phyloP scores from a whole-genome alignment of 2,113 vertebrate genomes.

The Craseonycteris thonglongyai region DNA sequence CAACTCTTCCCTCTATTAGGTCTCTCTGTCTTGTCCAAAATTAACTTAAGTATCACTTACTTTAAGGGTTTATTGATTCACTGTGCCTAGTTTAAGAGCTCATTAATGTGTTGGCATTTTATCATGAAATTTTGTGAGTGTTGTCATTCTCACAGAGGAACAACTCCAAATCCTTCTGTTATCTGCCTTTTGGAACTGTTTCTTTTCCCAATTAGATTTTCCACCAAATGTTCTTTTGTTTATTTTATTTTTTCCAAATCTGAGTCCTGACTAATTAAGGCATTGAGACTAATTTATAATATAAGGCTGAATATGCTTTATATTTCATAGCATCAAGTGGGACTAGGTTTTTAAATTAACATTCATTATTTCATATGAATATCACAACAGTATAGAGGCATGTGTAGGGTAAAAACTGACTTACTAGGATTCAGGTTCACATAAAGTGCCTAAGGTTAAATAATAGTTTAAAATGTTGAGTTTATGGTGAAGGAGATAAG shows the following conservation, averaged over 20 bases:
- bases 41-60: constrained; percentile 44
- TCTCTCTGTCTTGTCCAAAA: background rate
- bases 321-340: background rate
- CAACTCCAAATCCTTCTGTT: background rate
- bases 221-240: background rate
- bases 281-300: background rate
- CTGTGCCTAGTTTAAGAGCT: constrained; percentile 22
- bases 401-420: background rate
- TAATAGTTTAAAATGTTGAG: background rate
- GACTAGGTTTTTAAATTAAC: background rate
- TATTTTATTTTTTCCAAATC: background rate
- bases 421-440: background rate
- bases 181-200: background rate
- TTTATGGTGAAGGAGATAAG: background rate
- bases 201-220: background rate
- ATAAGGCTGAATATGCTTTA: background rate
- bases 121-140: background rate
- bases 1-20: background rate
- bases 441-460: background rate
- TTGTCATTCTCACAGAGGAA: constrained; percentile 19
- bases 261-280: background rate
- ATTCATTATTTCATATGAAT: background rate
- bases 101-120: constrained; percentile 47
- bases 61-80: constrained; percentile 33
- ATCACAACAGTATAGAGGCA: background rate